phyloP scores from a whole-genome alignment of 2,113 vertebrate genomes.

The Himantopus leucocephalus region DNA sequence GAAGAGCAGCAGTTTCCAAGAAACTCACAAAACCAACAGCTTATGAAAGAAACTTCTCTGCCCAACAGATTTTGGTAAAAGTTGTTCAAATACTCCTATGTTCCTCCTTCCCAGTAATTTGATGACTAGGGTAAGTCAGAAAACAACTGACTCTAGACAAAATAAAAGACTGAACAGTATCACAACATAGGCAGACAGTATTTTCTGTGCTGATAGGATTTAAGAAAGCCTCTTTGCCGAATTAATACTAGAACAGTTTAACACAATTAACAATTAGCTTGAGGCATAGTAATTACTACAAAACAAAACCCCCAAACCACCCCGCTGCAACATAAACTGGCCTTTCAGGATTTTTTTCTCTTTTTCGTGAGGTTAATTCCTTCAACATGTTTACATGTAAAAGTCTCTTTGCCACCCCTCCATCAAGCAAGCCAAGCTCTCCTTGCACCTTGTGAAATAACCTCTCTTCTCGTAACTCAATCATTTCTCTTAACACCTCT shows the following conservation, averaged over 20 bases:
- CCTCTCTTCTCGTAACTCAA: not conserved
- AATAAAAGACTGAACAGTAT: not conserved
- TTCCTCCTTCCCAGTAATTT: not conserved
- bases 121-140: not conserved
- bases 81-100: not conserved
- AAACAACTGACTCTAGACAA: not conserved
- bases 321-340: not conserved
- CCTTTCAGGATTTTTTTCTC: not conserved
- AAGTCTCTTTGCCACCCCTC: not conserved
- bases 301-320: not conserved
- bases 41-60: not conserved
- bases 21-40: not conserved
- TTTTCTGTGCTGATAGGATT: not conserved
- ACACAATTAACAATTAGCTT: constrained; percentile 6
- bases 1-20: not conserved
- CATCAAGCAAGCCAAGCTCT: not conserved
- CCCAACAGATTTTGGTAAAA: not conserved
- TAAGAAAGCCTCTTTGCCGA: constrained; percentile 24
- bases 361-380: not conserved
- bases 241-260: constrained; percentile 18
- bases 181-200: not conserved
- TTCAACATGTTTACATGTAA: not conserved
- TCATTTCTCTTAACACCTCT: not conserved
- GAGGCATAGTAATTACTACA: not conserved
- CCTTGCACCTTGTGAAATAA: not conserved